Conservation (phyloP, 2,113 vertebrate species). For the Patagioenas fasciata region DNA sequence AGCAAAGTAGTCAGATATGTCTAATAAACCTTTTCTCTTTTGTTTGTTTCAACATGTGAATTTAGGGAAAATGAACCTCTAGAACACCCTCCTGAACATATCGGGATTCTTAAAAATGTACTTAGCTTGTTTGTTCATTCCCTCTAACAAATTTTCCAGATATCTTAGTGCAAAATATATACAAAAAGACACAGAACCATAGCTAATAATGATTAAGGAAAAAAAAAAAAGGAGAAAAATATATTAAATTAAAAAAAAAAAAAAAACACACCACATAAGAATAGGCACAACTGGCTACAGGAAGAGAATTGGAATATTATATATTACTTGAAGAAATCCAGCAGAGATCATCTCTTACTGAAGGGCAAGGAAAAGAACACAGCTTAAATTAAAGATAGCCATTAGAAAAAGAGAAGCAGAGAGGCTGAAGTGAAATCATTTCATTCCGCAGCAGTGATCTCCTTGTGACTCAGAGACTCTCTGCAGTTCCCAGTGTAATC, state of each 20-base stretch:
- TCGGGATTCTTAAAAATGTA: neutral
- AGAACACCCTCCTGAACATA: neutral
- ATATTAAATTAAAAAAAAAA: neutral
- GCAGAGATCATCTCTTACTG: neutral
- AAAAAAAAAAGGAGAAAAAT: neutral
- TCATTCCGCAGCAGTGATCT: neutral
- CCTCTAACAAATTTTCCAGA: neutral
- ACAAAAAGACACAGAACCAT: neutral
- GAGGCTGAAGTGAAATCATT: neutral
- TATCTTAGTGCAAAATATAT: neutral
- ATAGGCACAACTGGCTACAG: neutral
- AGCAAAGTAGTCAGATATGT: neutral
- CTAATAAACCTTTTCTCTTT: neutral
- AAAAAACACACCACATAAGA: neutral
- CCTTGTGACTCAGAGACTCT: neutral
- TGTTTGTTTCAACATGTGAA: neutral
- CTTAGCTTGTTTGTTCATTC: neutral
- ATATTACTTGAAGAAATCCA: neutral
- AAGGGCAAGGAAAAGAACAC: neutral
- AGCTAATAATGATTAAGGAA: neutral
- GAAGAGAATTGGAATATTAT: neutral
- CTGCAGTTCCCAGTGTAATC: neutral
- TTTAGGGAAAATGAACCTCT: neutral
- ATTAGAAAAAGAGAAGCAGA: neutral
- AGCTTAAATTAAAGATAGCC: neutral